A percentile compares a stretch with the other conserved stretches of the same genome.
Conservation (phyloP, 2,888 invertebrate species). For the Aphrophora alni region DNA sequence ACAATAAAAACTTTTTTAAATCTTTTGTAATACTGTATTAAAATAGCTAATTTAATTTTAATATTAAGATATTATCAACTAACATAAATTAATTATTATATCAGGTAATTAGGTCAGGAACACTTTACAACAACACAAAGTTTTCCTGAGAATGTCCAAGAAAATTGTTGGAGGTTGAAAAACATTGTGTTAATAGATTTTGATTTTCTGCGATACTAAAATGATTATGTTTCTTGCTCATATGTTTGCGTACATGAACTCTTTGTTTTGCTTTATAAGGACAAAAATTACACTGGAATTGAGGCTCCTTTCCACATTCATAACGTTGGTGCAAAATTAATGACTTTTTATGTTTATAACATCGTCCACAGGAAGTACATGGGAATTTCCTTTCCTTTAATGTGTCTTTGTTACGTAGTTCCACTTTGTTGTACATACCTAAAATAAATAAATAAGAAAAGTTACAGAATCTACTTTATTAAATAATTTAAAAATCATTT, state of each 20-base stretch:
- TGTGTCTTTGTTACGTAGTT: neutral
- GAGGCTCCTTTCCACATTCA: conserved; percentile 60
- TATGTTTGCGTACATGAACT: conserved; percentile 53
- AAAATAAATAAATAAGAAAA: too few species aligned
- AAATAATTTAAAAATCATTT: too few species aligned
- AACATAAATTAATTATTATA: too few species aligned
- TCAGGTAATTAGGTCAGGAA: too few species aligned
- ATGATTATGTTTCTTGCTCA: conserved; percentile 44
- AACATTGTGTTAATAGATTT: neutral
- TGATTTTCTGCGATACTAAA: neutral
- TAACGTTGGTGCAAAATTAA: conserved; percentile 49
- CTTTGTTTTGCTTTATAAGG: conserved; percentile 57
- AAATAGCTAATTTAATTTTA: too few species aligned
- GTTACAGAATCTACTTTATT: too few species aligned
- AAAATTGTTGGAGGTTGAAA: neutral
- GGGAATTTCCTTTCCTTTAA: conserved; percentile 45
- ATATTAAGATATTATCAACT: too few species aligned
- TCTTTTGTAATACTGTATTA: neutral
- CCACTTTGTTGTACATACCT: too few species aligned
- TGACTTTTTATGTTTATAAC: conserved; percentile 49
- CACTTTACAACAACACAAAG: neutral
- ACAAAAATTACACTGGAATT: conserved; percentile 59
- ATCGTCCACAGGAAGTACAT: conserved; percentile 47
- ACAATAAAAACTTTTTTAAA: too few species aligned
- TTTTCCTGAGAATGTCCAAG: neutral